Percentiles rank a stretch among this genome's conserved stretches.
Evolutionary conservation across 2,888 invertebrate genomes (phyloP).

Genomic region (Enoplolaimus lenunculus): DNA sequence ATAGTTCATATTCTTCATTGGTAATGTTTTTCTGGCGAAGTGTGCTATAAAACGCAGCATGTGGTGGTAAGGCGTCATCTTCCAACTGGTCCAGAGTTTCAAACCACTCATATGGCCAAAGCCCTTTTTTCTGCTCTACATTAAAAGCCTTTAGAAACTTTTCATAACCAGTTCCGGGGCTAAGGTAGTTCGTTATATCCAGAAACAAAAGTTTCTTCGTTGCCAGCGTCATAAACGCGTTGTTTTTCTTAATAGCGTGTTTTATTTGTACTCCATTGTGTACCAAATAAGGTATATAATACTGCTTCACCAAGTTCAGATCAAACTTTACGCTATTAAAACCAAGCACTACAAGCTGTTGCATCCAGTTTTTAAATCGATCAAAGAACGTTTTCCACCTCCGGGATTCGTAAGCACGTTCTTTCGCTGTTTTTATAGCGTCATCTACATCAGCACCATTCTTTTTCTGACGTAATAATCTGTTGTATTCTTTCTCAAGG

Average conservation of each 20-base stretch:
- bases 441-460: not conserved
- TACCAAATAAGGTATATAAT: conserved; percentile 7
- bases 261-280: not conserved
- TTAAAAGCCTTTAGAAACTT: conserved; percentile 1
- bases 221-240: not conserved
- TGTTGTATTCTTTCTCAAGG: not conserved
- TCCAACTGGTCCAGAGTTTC: conserved; percentile 12
- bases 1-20: not conserved
- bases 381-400: not conserved
- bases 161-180: conserved; percentile 4
- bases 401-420: not conserved
- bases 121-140: not conserved
- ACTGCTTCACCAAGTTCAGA: conserved; percentile 9
- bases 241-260: conserved; percentile 1
- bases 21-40: conserved; percentile 1
- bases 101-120: conserved; percentile 14
- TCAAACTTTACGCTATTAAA: conserved; percentile 11
- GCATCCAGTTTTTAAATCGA: not conserved
- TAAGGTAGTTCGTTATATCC: conserved; percentile 2
- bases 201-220: conserved; percentile 5
- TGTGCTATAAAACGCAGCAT: conserved; percentile 12
- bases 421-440: not conserved
- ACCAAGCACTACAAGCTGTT: not conserved
- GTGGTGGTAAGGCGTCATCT: conserved; percentile 4
- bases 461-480: not conserved